A percentile compares a stretch with the other conserved stretches of the same genome.
These are phyloP conservation scores for Spea hammondii DNA, from an alignment of 2,797 vertebrate genomes.

Conservation along the genomic window DNA sequence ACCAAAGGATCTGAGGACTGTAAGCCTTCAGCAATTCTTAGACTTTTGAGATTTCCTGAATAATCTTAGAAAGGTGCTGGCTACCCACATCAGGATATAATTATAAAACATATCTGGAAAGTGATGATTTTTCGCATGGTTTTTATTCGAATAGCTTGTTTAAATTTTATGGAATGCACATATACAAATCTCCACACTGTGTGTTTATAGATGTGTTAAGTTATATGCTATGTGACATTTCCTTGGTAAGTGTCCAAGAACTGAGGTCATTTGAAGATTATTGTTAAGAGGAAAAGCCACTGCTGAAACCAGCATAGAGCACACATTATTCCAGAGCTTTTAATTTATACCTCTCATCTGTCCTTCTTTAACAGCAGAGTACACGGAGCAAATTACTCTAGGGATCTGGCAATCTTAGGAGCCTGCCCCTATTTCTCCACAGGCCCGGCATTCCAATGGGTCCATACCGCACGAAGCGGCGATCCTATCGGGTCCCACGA, in stretches of 20 bases:
- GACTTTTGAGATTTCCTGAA: conserved; percentile 33
- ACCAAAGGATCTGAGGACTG: conserved; percentile 4
- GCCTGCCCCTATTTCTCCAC: no score
- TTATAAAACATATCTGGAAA: conserved; percentile 37
- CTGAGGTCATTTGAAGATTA: conserved; percentile 46
- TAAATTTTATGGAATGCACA: conserved; percentile 44
- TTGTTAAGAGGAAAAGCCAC: conserved; percentile 23
- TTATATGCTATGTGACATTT: conserved; percentile 41
- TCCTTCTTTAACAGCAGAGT: no score
- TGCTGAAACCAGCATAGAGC: conserved; percentile 30
- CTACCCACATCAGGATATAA: conserved; percentile 43
- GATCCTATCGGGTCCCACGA: no score
- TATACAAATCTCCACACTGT: conserved; percentile 45
- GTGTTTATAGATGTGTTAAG: conserved; percentile 44
- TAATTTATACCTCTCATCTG: no score
- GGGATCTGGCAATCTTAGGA: no score
- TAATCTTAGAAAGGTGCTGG: conserved; percentile 45
- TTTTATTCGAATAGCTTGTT: conserved; percentile 49
- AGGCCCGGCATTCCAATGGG: no score
- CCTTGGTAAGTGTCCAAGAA: conserved; percentile 40
- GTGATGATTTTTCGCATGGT: conserved; percentile 43
- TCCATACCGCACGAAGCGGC: no score
- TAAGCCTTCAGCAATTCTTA: conserved; percentile 31
- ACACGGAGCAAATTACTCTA: no score
- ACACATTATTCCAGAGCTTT: conserved; percentile 24